Percentiles rank a stretch among this genome's conserved stretches.
Conservation (phyloP, 2,888 invertebrate genomes). For the Latrodectus hesperus region DNA sequence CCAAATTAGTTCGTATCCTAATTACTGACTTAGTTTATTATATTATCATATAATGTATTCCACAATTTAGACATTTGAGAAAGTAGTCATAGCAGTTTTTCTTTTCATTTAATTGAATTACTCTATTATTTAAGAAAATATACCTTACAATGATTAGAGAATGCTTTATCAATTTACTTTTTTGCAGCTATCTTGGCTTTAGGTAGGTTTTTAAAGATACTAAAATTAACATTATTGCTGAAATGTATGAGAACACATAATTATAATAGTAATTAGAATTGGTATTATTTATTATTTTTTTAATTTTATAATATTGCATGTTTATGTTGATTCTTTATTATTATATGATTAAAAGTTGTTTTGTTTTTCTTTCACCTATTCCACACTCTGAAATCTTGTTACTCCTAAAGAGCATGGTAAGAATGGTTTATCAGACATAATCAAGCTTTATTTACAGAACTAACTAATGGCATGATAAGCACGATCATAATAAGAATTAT, state of each 20-base stretch:
- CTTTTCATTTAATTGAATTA: too few species aligned
- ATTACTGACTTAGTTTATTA: too few species aligned
- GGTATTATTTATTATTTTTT: not conserved
- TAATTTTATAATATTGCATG: not conserved
- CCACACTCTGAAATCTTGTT: conserved; percentile 15
- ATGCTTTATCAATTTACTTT: not conserved
- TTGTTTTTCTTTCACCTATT: conserved; percentile 2
- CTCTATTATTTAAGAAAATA: too few species aligned
- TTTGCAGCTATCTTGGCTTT: conserved; percentile 23
- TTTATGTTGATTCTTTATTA: not conserved
- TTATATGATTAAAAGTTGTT: not conserved
- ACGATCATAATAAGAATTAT: not conserved
- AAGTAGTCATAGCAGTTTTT: too few species aligned
- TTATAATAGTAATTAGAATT: not conserved
- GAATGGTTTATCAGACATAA: conserved; percentile 25
- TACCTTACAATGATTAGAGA: not conserved
- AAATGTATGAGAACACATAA: not conserved
- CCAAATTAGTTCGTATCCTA: too few species aligned
- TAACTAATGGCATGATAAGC: conserved; percentile 17
- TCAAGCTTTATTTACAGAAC: conserved; percentile 34
- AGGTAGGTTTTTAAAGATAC: conserved; percentile 24
- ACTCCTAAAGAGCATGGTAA: conserved; percentile 48
- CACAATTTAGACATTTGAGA: too few species aligned
- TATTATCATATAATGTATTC: too few species aligned
- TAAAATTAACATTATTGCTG: not conserved